These are phyloP conservation scores for Campylorhamphus procurvoides DNA, from an alignment of 2,113 vertebrate genomes.

Conservation along the genomic window DNA sequence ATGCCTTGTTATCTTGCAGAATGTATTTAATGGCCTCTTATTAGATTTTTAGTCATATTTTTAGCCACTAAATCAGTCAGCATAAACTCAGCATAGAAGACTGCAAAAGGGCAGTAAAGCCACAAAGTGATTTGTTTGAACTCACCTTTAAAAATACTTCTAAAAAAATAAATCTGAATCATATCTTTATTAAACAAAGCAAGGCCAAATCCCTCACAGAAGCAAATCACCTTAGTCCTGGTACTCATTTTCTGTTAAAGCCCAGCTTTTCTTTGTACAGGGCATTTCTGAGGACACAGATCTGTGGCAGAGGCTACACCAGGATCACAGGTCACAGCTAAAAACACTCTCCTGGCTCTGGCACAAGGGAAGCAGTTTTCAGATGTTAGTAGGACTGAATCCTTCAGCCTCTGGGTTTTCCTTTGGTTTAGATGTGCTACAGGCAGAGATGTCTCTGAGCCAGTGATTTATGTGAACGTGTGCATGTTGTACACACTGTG, in stretches of 20 bases:
- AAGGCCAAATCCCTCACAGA: background rate
- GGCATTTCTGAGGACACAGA: background rate
- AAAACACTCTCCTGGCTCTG: background rate
- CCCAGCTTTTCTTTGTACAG: background rate
- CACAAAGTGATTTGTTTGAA: background rate
- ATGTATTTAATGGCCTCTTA: background rate
- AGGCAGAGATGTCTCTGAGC: background rate
- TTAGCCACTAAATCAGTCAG: background rate
- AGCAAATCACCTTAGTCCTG: constrained; percentile 30
- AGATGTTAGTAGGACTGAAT: background rate
- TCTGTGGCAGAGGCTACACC: background rate
- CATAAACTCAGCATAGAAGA: background rate
- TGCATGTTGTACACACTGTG: background rate
- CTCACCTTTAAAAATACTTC: background rate
- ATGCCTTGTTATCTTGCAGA: background rate
- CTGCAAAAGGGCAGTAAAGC: background rate
- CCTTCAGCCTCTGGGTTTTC: background rate
- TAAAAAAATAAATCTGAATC: background rate
- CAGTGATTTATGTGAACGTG: background rate
- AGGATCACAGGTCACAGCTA: background rate
- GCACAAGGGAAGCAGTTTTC: background rate
- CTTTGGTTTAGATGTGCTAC: background rate
- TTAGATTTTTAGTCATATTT: background rate
- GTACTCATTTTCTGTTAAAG: background rate
- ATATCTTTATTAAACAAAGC: background rate